Percentiles rank a stretch among this genome's conserved stretches.
These are phyloP conservation scores for Aphidoletes aphidimyza DNA, from an alignment of 2,888 invertebrate genomes.

Conservation along the genomic window DNA sequence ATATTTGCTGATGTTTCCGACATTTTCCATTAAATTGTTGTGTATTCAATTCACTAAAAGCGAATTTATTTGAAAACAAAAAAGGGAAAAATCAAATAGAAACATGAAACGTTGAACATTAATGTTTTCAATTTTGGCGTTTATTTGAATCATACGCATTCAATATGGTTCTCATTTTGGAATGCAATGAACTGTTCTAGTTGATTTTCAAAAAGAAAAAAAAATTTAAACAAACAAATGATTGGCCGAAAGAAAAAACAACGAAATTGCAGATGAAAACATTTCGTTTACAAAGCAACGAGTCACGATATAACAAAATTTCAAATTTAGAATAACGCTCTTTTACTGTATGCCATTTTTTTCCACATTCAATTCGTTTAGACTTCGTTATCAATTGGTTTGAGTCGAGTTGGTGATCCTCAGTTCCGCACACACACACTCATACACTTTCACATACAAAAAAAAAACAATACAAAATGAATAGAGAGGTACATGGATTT, in stretches of 20 bases:
- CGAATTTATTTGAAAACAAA: neutral
- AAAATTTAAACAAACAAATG: neutral
- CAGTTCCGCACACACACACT: neutral
- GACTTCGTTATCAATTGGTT: constrained; percentile 39
- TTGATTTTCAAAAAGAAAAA: neutral
- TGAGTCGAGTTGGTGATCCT: constrained; percentile 4
- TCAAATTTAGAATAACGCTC: constrained; percentile 11
- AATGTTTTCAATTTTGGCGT: neutral
- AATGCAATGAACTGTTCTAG: neutral
- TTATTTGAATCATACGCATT: neutral
- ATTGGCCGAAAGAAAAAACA: neutral
- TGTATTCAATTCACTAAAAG: neutral
- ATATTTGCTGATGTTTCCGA: neutral
- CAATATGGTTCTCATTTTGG: neutral
- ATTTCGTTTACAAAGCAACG: neutral
- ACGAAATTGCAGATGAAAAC: neutral
- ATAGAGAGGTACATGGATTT: neutral
- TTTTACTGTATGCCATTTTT: too few species aligned
- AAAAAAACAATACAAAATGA: neutral
- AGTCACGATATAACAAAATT: constrained; percentile 26
- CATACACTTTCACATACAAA: neutral
- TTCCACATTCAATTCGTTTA: neutral
- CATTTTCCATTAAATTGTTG: neutral
- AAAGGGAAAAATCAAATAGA: neutral
- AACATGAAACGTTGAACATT: neutral